These are phyloP conservation scores for Xylophagus ater DNA, from an alignment of 2,888 invertebrate genomes.

Conservation along the genomic window DNA sequence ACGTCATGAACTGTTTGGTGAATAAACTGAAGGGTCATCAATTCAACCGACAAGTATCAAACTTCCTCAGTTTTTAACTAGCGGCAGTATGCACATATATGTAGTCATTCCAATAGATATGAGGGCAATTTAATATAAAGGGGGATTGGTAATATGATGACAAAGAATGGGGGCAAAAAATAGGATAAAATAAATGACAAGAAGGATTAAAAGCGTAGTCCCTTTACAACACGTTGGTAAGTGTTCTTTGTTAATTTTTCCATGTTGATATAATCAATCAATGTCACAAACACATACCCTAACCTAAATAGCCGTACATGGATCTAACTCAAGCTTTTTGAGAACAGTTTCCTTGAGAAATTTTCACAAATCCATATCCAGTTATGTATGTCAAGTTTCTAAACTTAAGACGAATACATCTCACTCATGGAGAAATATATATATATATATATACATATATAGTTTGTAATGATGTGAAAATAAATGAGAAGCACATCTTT, in stretches of 20 bases:
- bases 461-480: too few relatives aligned
- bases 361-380: too few relatives aligned
- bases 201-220: conserved; percentile 14
- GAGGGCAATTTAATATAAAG: neutral
- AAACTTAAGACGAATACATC: too few relatives aligned
- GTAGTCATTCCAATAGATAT: neutral
- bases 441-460: too few relatives aligned
- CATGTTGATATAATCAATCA: conserved; percentile 16
- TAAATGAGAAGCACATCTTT: too few relatives aligned
- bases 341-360: too few relatives aligned
- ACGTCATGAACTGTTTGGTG: too few relatives aligned
- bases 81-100: too few relatives aligned
- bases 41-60: conserved; percentile 9
- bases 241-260: conserved; percentile 14
- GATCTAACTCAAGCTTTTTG: too few relatives aligned
- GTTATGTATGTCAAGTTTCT: too few relatives aligned
- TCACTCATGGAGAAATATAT: too few relatives aligned
- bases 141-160: conserved; percentile 1
- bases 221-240: conserved; percentile 13
- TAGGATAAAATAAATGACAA: conserved; percentile 7
- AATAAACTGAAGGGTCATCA: conserved; percentile 12
- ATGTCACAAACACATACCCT: conserved; percentile 14
- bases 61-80: conserved; percentile 8
- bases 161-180: conserved; percentile 5
- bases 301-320: too few relatives aligned